These are phyloP conservation scores for Oreochromis grahami DNA, from an alignment of 2,797 vertebrate genomes.

Conservation along the genomic window DNA sequence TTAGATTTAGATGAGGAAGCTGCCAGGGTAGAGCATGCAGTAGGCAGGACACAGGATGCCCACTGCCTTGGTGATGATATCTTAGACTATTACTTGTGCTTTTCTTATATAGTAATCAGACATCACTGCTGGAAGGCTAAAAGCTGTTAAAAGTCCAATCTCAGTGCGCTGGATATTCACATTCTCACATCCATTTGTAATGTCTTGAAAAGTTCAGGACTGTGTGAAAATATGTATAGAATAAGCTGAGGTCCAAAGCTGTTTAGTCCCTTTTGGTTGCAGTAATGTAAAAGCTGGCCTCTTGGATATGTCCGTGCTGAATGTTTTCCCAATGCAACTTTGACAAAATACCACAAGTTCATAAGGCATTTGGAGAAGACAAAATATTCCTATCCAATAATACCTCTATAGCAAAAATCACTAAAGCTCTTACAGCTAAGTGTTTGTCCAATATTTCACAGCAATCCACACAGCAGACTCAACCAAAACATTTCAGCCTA, in stretches of 20 bases:
- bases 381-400: neutral
- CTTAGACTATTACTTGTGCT: neutral
- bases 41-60: neutral
- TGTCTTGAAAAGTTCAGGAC: neutral
- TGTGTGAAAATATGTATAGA: neutral
- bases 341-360: neutral
- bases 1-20: neutral
- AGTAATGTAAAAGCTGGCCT: neutral
- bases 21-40: neutral
- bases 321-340: neutral
- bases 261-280: neutral
- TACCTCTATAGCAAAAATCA: neutral
- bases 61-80: neutral
- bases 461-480: neutral
- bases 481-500: neutral
- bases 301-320: neutral
- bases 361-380: neutral
- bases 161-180: neutral
- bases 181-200: neutral
- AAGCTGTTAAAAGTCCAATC: neutral
- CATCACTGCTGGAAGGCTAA: neutral
- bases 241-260: neutral
- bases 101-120: neutral
- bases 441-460: neutral
- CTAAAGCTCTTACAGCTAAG: neutral